phyloP scores from a whole-genome alignment of 2,797 vertebrate species.

The Hippoglossus hippoglossus region DNA sequence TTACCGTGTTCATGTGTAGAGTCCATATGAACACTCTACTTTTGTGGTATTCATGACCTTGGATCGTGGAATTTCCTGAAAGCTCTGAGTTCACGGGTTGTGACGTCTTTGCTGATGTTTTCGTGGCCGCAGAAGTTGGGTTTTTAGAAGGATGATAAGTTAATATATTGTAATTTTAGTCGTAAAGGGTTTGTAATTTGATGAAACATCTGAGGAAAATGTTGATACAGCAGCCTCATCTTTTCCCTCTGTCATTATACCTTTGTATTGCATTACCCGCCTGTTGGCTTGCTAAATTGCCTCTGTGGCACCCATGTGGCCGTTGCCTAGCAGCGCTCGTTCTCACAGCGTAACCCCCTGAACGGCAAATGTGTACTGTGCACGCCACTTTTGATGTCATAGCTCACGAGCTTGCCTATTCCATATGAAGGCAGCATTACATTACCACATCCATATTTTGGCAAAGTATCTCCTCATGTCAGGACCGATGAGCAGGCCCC shows the following conservation, averaged over 20 bases:
- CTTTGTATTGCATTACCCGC: background rate
- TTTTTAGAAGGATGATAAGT: background rate
- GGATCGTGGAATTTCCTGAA: too few relatives aligned
- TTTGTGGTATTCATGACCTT: too few relatives aligned
- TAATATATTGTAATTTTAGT: background rate
- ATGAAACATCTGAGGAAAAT: too few relatives aligned
- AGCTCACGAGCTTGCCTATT: background rate
- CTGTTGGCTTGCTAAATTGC: background rate
- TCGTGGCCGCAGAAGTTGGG: too few relatives aligned
- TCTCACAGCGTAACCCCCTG: background rate
- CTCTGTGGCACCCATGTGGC: background rate
- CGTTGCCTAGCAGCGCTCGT: background rate
- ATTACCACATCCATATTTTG: constrained; percentile 57
- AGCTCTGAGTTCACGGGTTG: too few relatives aligned
- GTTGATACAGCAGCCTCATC: background rate
- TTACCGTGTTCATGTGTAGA: too few relatives aligned
- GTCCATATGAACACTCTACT: too few relatives aligned
- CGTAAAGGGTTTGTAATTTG: background rate
- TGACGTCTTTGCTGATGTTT: too few relatives aligned
- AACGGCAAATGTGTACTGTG: background rate
- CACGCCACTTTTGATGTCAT: background rate
- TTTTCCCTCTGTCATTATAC: background rate
- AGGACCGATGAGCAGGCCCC: constrained; percentile 48
- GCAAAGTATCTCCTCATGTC: constrained; percentile 55
- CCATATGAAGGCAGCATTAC: constrained; percentile 4